A percentile compares a stretch with the other conserved stretches of the same genome.
Evolutionary conservation across 2,113 vertebrate genomes (phyloP).

Genomic region (Xerus inauris): DNA sequence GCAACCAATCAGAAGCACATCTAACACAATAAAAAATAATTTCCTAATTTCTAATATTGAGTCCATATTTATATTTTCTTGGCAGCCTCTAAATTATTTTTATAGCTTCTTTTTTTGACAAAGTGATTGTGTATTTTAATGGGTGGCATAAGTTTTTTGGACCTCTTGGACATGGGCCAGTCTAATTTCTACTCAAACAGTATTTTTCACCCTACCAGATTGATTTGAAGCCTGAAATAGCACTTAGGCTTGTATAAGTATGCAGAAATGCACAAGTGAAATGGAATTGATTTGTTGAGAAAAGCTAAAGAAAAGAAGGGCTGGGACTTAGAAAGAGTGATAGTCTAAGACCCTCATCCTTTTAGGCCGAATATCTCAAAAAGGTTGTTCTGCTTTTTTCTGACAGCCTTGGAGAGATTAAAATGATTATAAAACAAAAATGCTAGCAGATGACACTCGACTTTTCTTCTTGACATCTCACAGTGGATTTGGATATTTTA

Average conservation of each 20-base stretch:
- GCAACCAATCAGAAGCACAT: not conserved
- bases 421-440: constrained; percentile 50
- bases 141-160: not conserved
- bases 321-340: not conserved
- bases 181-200: constrained; percentile 41
- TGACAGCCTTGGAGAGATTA: not conserved
- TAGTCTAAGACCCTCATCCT: not conserved
- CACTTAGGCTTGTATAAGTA: not conserved
- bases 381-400: not conserved
- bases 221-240: constrained; percentile 58
- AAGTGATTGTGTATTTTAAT: not conserved
- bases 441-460: constrained; percentile 25
- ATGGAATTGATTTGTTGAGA: constrained; percentile 7
- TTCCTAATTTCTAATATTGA: constrained; percentile 52
- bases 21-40: constrained; percentile 42
- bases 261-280: not conserved
- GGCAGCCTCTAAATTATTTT: not conserved
- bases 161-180: not conserved
- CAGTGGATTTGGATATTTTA: constrained; percentile 33
- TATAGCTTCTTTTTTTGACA: constrained; percentile 12
- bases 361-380: not conserved
- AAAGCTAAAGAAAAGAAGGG: constrained; percentile 26
- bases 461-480: constrained; percentile 10
- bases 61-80: not conserved
- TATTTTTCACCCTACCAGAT: constrained; percentile 35